phyloP scores from a whole-genome alignment of 1,140 invertebrate genomes.

The Sipha flava region DNA sequence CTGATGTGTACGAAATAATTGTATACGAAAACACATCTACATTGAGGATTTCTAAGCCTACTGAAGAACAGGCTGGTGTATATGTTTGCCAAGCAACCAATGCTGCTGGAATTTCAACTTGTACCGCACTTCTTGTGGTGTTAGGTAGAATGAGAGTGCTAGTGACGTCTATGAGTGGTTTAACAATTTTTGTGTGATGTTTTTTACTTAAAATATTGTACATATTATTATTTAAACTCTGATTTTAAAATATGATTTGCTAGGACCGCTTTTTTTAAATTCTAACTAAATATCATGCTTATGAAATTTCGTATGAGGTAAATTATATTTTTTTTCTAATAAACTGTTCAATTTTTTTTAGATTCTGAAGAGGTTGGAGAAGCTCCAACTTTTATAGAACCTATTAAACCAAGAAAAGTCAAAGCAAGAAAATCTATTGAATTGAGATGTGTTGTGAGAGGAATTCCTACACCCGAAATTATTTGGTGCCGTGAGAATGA shows the following conservation, averaged over 20 bases:
- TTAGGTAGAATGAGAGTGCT: slow-evolving; percentile 49
- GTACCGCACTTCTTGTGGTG: slow-evolving; percentile 63
- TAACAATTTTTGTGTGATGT: slow-evolving; percentile 17
- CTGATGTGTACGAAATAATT: slow-evolving; percentile 54
- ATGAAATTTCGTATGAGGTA: not conserved
- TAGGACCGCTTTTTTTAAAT: not conserved
- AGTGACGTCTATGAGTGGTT: not conserved
- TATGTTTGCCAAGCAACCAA: slow-evolving; percentile 73
- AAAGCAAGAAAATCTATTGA: slow-evolving; percentile 53
- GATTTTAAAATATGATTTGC: not conserved
- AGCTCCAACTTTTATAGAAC: slow-evolving; percentile 54
- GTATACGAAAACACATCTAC: slow-evolving; percentile 53
- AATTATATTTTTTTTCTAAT: not conserved
- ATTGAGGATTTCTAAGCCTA: slow-evolving; percentile 56
- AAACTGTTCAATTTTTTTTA: slow-evolving; percentile 40
- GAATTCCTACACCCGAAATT: slow-evolving; percentile 59
- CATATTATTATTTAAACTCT: not conserved
- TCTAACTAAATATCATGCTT: not conserved
- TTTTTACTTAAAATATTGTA: not conserved
- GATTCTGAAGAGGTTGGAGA: slow-evolving; percentile 58
- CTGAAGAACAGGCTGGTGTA: slow-evolving; percentile 62
- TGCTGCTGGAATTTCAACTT: slow-evolving; percentile 65
- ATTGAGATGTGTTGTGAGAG: slow-evolving; percentile 59
- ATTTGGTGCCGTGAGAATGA: slow-evolving; percentile 60
- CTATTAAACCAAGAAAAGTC: slow-evolving; percentile 56